Evolutionary conservation across 2,888 invertebrate species (phyloP).

Genomic region (Cryptocephalus moraei): DNA sequence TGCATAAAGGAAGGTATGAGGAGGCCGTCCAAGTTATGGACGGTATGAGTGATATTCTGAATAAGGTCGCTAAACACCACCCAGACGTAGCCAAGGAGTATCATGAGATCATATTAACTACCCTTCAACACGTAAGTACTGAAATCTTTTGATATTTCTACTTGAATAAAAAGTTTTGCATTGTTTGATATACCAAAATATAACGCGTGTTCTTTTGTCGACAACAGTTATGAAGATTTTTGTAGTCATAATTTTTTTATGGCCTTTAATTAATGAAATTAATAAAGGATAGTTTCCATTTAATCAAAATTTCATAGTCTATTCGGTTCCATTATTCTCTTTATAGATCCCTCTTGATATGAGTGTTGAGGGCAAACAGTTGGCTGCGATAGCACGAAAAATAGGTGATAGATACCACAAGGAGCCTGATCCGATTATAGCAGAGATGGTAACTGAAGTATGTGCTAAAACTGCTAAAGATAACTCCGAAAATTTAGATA

Average conservation of each 20-base stretch:
- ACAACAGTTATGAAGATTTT: too few species aligned
- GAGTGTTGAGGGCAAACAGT: constrained; percentile 4
- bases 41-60: constrained; percentile 6
- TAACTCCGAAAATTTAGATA: neutral
- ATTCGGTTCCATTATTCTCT: neutral
- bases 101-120: neutral
- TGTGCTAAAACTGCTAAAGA: constrained; percentile 9
- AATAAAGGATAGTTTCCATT: too few species aligned
- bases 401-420: constrained; percentile 4
- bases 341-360: constrained; percentile 8
- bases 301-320: neutral
- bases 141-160: constrained; percentile 2
- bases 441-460: constrained; percentile 7
- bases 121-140: constrained; percentile 1
- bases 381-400: constrained; percentile 6
- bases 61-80: neutral
- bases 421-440: constrained; percentile 12
- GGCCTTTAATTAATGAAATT: too few species aligned
- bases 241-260: too few species aligned
- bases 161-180: constrained; percentile 1
- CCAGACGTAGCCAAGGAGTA: neutral
- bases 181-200: neutral
- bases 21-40: constrained; percentile 5
- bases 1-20: constrained; percentile 3
- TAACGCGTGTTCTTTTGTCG: too few species aligned